phyloP scores from a whole-genome alignment of 1,140 invertebrate species.

The Apis florea region DNA sequence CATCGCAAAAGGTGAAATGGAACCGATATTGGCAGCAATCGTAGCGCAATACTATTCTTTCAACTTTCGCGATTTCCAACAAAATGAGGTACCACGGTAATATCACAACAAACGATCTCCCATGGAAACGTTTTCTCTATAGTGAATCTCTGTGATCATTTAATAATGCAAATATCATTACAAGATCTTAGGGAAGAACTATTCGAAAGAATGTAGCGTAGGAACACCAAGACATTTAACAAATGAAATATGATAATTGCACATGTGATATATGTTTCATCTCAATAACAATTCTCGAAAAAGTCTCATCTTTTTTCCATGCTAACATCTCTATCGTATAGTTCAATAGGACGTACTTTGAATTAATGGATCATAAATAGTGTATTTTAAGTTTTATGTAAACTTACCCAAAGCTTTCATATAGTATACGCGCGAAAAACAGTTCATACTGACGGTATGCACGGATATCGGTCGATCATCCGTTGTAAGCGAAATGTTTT shows the following conservation, averaged over 20 bases:
- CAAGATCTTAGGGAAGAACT: slow-evolving; percentile 21
- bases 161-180: not conserved
- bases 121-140: not conserved
- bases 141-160: not conserved
- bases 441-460: not conserved
- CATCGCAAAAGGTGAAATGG: not conserved
- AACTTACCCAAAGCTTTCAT: slow-evolving; percentile 5
- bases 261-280: not conserved
- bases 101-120: slow-evolving; percentile 41
- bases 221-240: slow-evolving; percentile 70
- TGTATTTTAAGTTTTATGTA: not conserved
- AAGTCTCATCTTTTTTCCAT: not conserved
- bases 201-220: slow-evolving; percentile 45
- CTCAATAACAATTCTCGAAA: not conserved
- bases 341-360: not conserved
- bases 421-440: not conserved
- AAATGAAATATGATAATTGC: slow-evolving; percentile 51
- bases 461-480: too few species aligned
- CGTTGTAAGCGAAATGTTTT: not conserved
- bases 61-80: not conserved
- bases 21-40: slow-evolving; percentile 35
- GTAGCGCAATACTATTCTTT: slow-evolving; percentile 10
- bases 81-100: slow-evolving; percentile 31
- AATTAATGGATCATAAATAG: not conserved
- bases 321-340: not conserved